Evolutionary conservation across 64 coral and sea anemone species (phyloP).

Genomic region (Catalaphyllia jardinei): DNA sequence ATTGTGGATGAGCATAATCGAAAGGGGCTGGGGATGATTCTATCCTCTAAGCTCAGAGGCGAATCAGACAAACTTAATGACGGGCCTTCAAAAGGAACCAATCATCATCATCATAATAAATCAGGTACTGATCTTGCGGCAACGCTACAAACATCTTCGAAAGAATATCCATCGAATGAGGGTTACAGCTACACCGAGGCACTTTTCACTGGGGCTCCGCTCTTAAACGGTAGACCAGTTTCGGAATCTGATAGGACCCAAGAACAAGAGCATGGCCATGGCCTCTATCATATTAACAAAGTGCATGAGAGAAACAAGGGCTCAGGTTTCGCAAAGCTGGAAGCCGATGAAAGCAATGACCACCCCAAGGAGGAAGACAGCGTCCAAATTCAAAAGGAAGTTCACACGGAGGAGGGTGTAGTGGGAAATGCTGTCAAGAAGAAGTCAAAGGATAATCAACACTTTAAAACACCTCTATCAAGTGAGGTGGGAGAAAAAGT

Average conservation of each 20-base stretch:
- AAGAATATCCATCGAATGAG: background rate
- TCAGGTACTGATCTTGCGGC: background rate
- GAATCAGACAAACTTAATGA: background rate
- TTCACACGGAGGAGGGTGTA: background rate
- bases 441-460: background rate
- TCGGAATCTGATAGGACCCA: background rate
- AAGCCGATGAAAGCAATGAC: background rate
- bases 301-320: background rate
- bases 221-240: conserved; percentile 15
- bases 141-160: conserved; percentile 3
- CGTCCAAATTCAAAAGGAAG: background rate
- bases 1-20: background rate
- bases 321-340: too few relatives aligned
- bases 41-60: background rate
- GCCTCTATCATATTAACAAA: background rate
- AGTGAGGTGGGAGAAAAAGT: background rate
- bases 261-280: background rate
- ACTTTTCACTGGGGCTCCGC: conserved; percentile 25
- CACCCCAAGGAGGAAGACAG: background rate
- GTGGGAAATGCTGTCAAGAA: background rate
- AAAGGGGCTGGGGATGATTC: conserved; percentile 33
- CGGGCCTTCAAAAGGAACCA: background rate
- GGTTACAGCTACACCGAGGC: conserved; percentile 42
- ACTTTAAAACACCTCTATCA: background rate
- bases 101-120: background rate